Conservation (phyloP, 2,113 vertebrate genomes). For the Dermatemys mawii region DNA sequence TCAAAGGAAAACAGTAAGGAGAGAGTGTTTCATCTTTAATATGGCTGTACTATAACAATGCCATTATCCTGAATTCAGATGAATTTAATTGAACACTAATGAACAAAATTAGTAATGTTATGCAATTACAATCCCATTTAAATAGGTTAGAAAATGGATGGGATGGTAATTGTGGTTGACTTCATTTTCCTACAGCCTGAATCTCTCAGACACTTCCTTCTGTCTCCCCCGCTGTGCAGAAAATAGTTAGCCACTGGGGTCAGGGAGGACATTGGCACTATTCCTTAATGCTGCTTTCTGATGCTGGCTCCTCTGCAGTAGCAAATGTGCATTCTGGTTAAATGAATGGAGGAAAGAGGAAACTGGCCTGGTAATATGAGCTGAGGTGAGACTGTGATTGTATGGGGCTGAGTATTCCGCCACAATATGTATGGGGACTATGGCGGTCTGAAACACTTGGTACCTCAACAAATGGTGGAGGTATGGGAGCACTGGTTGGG, state of each 20-base stretch:
- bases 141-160: slow-evolving; percentile 60
- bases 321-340: not conserved
- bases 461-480: not conserved
- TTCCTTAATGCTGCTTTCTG: not conserved
- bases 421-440: not conserved
- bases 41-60: slow-evolving; percentile 53
- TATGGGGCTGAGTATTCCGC: not conserved
- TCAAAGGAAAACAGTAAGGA: slow-evolving; percentile 57
- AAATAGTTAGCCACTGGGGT: not conserved
- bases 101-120: slow-evolving; percentile 72
- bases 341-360: not conserved
- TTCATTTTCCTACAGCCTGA: slow-evolving; percentile 54
- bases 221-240: not conserved
- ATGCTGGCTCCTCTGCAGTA: not conserved
- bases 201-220: slow-evolving; percentile 11
- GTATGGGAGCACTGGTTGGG: not conserved
- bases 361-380: not conserved
- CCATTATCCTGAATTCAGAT: slow-evolving; percentile 64
- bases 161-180: slow-evolving; percentile 29
- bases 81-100: slow-evolving; percentile 73
- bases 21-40: slow-evolving; percentile 70
- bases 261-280: not conserved
- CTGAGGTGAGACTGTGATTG: not conserved
- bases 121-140: slow-evolving; percentile 66
- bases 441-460: not conserved